A percentile compares a stretch with the other conserved stretches of the same genome.
Conservation (phyloP, 2,888 invertebrate genomes). For the Tinea trinotella region DNA sequence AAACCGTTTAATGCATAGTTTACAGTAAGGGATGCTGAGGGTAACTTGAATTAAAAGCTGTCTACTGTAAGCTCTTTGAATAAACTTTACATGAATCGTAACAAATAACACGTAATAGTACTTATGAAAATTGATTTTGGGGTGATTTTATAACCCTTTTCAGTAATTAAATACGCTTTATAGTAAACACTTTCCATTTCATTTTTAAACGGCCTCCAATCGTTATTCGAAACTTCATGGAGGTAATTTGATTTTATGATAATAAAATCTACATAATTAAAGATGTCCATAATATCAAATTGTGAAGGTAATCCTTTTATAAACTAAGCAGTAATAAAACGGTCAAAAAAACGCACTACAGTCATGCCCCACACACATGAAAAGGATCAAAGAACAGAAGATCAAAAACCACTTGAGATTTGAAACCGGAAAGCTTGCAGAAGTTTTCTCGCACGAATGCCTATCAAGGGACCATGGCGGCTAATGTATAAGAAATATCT, state of each 20-base stretch:
- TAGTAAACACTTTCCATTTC: no score
- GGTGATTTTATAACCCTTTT: slow-evolving; percentile 1
- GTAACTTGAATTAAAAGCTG: slow-evolving; percentile 10
- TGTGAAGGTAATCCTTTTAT: slow-evolving; percentile 3
- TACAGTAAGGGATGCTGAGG: slow-evolving; percentile 25
- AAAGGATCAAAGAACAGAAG: slow-evolving; percentile 15
- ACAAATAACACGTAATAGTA: slow-evolving; percentile 12
- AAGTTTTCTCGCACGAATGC: slow-evolving; percentile 58
- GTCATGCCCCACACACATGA: not conserved
- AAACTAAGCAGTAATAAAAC: slow-evolving; percentile 11
- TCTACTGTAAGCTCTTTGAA: slow-evolving; percentile 4
- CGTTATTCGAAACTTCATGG: no score
- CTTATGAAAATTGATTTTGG: slow-evolving; percentile 4
- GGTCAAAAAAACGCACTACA: not conserved
- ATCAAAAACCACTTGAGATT: slow-evolving; percentile 42
- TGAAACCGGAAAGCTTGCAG: slow-evolving; percentile 57
- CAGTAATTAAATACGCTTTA: not conserved
- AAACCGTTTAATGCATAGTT: slow-evolving; percentile 56
- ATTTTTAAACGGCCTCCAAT: no score
- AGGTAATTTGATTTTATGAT: not conserved
- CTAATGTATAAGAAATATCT: slow-evolving; percentile 58
- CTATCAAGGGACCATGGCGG: slow-evolving; percentile 32
- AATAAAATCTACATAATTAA: not conserved
- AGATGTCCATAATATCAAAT: no score
- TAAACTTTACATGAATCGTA: slow-evolving; percentile 1